These are phyloP conservation scores for Antennarius striatus DNA, from an alignment of 2,113 vertebrate genomes.

Conservation along the genomic window DNA sequence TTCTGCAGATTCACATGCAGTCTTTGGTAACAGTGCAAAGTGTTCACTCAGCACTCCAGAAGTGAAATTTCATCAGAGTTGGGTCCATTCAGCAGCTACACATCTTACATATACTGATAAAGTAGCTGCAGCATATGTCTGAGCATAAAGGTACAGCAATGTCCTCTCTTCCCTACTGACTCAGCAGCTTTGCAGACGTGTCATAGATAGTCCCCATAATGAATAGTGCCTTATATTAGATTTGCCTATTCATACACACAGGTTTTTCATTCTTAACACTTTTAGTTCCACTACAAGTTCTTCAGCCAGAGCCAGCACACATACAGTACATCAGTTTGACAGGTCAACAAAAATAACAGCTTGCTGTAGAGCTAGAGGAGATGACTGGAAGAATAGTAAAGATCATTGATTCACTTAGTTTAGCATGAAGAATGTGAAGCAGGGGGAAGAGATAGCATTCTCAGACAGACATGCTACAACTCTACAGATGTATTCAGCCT, in stretches of 20 bases:
- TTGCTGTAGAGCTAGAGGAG: too few species aligned
- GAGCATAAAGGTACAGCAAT: slow-evolving; percentile 34
- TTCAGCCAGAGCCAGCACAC: neutral
- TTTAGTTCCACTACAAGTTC: neutral
- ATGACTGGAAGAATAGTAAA: too few species aligned
- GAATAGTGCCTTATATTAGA: slow-evolving; percentile 26
- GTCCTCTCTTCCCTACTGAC: slow-evolving; percentile 24
- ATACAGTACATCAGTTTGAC: too few species aligned
- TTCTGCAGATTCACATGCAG: neutral
- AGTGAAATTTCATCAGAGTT: slow-evolving; percentile 5
- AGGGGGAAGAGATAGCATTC: too few species aligned
- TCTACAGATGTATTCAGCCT: too few species aligned
- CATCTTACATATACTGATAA: slow-evolving; percentile 26
- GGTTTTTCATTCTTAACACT: neutral
- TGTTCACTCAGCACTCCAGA: slow-evolving; percentile 19
- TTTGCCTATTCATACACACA: neutral
- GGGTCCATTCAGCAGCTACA: slow-evolving; percentile 3
- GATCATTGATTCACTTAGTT: too few species aligned
- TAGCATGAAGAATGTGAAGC: too few species aligned
- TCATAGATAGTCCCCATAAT: slow-evolving; percentile 27
- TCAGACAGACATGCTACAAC: too few species aligned
- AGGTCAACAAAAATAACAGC: too few species aligned
- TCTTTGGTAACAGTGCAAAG: neutral
- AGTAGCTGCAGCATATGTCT: slow-evolving; percentile 19
- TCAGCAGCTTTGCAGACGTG: slow-evolving; percentile 15